These are phyloP conservation scores for Sebastes variabilis DNA, from an alignment of 2,797 vertebrate species.

Conservation along the genomic window DNA sequence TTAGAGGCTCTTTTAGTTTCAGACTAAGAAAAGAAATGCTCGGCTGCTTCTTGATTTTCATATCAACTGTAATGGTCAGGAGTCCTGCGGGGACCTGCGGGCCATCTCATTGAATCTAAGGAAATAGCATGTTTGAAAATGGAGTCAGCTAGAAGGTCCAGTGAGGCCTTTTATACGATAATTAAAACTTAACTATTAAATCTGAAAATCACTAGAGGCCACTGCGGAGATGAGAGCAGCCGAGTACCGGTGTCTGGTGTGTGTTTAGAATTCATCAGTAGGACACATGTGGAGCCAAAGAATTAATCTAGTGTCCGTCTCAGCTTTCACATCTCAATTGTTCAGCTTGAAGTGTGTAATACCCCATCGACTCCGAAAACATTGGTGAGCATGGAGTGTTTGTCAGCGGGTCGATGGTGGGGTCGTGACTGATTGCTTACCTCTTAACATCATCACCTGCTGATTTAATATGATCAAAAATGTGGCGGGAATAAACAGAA, in stretches of 20 bases:
- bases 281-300: slow-evolving; percentile 22
- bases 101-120: slow-evolving; percentile 36
- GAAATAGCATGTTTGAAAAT: slow-evolving; percentile 37
- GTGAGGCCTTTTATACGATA: slow-evolving; percentile 54
- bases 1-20: slow-evolving; percentile 12
- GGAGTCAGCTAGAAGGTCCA: slow-evolving; percentile 26
- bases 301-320: slow-evolving; percentile 29
- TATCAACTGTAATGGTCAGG: slow-evolving; percentile 28
- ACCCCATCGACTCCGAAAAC: slow-evolving; percentile 20
- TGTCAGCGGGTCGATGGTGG: neutral
- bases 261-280: slow-evolving; percentile 37
- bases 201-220: slow-evolving; percentile 42
- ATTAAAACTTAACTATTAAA: slow-evolving; percentile 68
- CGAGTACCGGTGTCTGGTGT: slow-evolving; percentile 18
- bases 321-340: slow-evolving; percentile 35
- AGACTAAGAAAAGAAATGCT: slow-evolving; percentile 1
- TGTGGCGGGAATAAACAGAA: slow-evolving; percentile 30
- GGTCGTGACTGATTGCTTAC: slow-evolving; percentile 17
- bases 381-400: neutral
- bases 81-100: slow-evolving; percentile 29
- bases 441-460: slow-evolving; percentile 44
- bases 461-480: slow-evolving; percentile 37
- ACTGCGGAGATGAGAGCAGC: slow-evolving; percentile 23
- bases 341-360: slow-evolving; percentile 17
- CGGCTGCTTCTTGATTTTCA: slow-evolving; percentile 24